Evolutionary conservation across 2,888 invertebrate genomes (phyloP).

Genomic region (Leptinotarsa peninsularis): DNA sequence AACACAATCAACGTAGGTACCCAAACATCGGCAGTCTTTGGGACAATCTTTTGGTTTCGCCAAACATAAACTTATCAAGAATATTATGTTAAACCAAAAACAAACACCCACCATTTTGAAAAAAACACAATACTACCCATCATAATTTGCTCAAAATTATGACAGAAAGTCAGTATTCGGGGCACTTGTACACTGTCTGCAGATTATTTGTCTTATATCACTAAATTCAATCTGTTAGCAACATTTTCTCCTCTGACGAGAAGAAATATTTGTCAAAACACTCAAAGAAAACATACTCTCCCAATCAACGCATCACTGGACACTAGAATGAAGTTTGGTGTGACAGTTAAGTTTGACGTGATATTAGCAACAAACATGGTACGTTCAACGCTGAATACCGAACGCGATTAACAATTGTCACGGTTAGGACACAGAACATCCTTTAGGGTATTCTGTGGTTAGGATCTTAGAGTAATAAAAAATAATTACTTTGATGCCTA

Average conservation of each 20-base stretch:
- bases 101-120: constrained; percentile 68
- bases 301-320: constrained; percentile 3
- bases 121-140: constrained; percentile 61
- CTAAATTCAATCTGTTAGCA: background rate
- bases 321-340: background rate
- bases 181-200: constrained; percentile 7
- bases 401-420: too few relatives aligned
- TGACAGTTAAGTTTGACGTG: constrained; percentile 2
- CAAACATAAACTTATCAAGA: constrained; percentile 48
- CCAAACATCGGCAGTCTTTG: constrained; percentile 78
- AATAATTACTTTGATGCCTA: too few relatives aligned
- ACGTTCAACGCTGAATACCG: background rate
- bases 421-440: too few relatives aligned
- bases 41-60: constrained; percentile 70
- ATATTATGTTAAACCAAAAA: constrained; percentile 56
- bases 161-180: constrained; percentile 42
- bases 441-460: too few relatives aligned
- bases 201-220: constrained; percentile 2
- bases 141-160: constrained; percentile 56
- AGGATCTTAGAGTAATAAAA: too few relatives aligned
- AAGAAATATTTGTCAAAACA: background rate
- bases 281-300: background rate
- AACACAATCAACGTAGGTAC: constrained; percentile 81
- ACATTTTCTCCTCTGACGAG: constrained; percentile 12
- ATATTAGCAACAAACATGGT: background rate